phyloP scores from a whole-genome alignment of 1,140 invertebrate genomes.

The Steinernema feltiae region DNA sequence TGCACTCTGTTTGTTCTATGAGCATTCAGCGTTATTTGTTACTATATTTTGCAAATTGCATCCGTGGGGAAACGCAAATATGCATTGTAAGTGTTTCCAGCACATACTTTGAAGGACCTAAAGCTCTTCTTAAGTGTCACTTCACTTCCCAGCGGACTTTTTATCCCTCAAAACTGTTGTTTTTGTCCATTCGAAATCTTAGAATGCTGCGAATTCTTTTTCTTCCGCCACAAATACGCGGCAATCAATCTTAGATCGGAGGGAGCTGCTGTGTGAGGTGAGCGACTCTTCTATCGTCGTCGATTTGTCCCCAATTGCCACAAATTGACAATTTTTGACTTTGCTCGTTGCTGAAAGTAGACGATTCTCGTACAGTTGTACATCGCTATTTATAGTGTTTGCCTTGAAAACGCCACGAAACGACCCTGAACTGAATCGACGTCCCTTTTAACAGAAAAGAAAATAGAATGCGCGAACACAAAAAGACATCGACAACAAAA shows the following conservation, averaged over 20 bases:
- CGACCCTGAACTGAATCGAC: slow-evolving; percentile 10
- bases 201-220: too few relatives aligned
- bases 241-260: too few relatives aligned
- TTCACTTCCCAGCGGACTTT: not conserved
- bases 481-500: slow-evolving; percentile 8
- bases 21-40: too few relatives aligned
- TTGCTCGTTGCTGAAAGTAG: too few relatives aligned
- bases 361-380: not conserved
- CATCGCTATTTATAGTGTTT: slow-evolving; percentile 4
- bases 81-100: not conserved
- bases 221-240: too few relatives aligned
- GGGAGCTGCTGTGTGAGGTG: too few relatives aligned
- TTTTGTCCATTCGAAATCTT: not conserved
- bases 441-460: not conserved
- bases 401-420: not conserved
- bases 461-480: not conserved
- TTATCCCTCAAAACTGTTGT: not conserved
- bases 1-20: too few relatives aligned
- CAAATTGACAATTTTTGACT: too few relatives aligned
- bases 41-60: not conserved
- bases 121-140: not conserved
- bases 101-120: not conserved
- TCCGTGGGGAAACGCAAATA: not conserved
- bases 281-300: too few relatives aligned
- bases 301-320: too few relatives aligned